phyloP scores from a whole-genome alignment of 1,140 invertebrate genomes.

The Linepithema humile region DNA sequence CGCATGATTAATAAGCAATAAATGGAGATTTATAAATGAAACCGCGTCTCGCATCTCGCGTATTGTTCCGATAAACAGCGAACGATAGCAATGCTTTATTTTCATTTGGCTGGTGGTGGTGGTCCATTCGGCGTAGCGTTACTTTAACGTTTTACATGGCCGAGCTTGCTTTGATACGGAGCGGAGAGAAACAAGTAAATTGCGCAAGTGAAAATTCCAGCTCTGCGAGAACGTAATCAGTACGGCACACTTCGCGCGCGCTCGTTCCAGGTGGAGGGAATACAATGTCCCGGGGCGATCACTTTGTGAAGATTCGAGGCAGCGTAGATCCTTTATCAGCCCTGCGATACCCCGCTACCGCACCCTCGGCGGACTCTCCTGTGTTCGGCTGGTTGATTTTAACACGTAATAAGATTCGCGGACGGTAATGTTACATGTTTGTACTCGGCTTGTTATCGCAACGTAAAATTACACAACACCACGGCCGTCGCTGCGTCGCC shows the following conservation, averaged over 20 bases:
- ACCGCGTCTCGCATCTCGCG: not conserved
- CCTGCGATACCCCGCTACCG: conserved; percentile 13
- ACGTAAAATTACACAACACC: conserved; percentile 52
- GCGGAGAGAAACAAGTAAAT: conserved; percentile 58
- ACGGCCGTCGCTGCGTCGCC: not conserved
- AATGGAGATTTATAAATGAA: conserved; percentile 24
- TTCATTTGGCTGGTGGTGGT: conserved; percentile 18
- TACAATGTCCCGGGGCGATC: conserved; percentile 61
- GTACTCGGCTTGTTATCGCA: conserved; percentile 25
- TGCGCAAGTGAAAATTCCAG: conserved; percentile 54
- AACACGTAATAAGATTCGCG: conserved; percentile 53
- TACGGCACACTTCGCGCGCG: conserved; percentile 51
- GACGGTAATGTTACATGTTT: conserved; percentile 52
- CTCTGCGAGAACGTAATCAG: conserved; percentile 61
- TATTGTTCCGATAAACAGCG: conserved; percentile 40
- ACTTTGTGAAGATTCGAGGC: conserved; percentile 63
- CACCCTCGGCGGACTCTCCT: conserved; percentile 35
- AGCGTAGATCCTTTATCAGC: conserved; percentile 57
- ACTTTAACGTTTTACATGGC: conserved; percentile 55
- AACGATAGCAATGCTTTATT: conserved; percentile 24
- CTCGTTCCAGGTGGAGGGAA: conserved; percentile 49
- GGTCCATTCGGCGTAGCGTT: conserved; percentile 25
- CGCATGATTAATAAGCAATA: conserved; percentile 4
- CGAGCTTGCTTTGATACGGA: conserved; percentile 38
- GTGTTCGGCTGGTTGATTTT: conserved; percentile 55